Evolutionary conservation across 2,888 invertebrate species (phyloP), one percentile per base, ranked within the genome.

Genomic region (Rutpela maculata): DNA sequence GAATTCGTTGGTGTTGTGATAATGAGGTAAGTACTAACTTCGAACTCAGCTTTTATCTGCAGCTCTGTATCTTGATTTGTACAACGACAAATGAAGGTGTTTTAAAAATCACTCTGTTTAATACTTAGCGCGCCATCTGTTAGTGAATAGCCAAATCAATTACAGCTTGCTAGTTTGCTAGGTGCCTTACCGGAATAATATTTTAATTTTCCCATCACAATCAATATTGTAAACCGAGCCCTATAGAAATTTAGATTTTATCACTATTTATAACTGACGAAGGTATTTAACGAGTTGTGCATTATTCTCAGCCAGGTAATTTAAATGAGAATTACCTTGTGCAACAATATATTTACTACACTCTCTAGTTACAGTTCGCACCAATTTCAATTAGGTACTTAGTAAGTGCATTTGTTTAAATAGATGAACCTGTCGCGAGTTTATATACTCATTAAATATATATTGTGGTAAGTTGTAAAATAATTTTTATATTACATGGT

Each of bases 261-360:
- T 43, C 65, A 19, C 38, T 22, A 35, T 38, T 63, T 19, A 43
- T 65, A 43, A 65, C 31, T 50, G 43, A 50, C 43, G n/a, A 63
- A 63, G 43, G 43, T 17, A 65, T 43, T 43, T n/a, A 65, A 38
- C 19, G 17, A 43, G 65, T 65, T 65, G 43, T 65, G 65, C 43
- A 65, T 65, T 65, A 18, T 65, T 50, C 15, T n/a, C 50, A 43
- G 12, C 15, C 18, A 65, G 65, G 22, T 65, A 65, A 65, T 65
- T 65, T 65, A 12, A 65, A 65, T 43, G 17, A 11, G 18, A 63
- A 65, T 65, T 65, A 50, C 65, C 22, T 65, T 65, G 43, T 65
- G 63, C 38, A 65, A 65, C 65, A 63, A 63, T 63, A 35, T 63
- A 63, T 43, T 63, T 43, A 43, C 35, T 63, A 26, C 17, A 17